phyloP scores from a whole-genome alignment of 1,140 invertebrate species.

The Lethocerus indicus region DNA sequence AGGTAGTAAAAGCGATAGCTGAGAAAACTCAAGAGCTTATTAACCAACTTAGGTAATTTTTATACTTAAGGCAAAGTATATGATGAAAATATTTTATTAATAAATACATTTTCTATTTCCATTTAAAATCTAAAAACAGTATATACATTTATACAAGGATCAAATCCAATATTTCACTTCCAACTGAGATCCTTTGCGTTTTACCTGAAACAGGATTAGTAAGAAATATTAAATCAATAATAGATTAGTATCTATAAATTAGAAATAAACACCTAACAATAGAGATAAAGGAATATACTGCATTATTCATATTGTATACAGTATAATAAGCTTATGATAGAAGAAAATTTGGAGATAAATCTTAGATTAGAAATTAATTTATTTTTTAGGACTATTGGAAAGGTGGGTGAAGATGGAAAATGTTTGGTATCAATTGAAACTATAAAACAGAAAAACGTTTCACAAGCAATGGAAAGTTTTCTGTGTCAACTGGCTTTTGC shows the following conservation, averaged over 20 bases:
- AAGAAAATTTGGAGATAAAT: too few relatives aligned
- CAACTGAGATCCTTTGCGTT: not conserved
- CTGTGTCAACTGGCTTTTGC: not conserved
- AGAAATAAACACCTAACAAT: not conserved
- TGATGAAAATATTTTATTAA: not conserved
- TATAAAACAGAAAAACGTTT: not conserved
- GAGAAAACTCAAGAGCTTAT: slow-evolving; percentile 1
- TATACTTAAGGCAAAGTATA: not conserved
- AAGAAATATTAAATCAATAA: not conserved
- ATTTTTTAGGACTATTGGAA: not conserved
- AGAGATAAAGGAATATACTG: not conserved
- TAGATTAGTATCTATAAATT: not conserved
- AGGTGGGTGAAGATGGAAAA: not conserved
- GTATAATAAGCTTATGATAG: too few relatives aligned
- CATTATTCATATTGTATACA: not conserved
- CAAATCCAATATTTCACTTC: not conserved
- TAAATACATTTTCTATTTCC: not conserved
- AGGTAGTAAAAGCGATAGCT: slow-evolving; percentile 21
- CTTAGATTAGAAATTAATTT: too few relatives aligned
- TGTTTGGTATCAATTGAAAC: not conserved
- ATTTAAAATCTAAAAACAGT: not conserved
- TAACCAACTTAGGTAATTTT: slow-evolving; percentile 1
- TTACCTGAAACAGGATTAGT: not conserved
- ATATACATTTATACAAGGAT: not conserved
- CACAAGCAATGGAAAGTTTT: not conserved